Evolutionary conservation across 2,888 invertebrate species (phyloP), one percentile per base, ranked within the genome.

Genomic region (Drosophila emarginata): DNA sequence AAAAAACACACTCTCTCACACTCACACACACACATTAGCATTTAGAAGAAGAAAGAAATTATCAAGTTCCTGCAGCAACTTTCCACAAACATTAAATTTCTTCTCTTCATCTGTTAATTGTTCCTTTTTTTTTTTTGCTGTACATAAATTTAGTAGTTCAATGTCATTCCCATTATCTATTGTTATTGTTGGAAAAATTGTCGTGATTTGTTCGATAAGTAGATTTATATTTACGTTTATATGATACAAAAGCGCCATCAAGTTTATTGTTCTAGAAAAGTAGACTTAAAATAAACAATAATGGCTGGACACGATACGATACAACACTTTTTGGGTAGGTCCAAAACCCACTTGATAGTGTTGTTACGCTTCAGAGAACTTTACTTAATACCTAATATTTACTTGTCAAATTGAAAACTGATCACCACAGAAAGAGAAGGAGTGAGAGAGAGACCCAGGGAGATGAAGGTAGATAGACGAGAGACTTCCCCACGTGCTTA

Each of bases 181-280:
- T 2, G 40, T 9, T 45, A 45, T 45, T 45, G 45, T 45, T 45
- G 21, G 4, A 4, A 14, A 45, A 45, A 45, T 45, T 45, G 45
- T 21, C 45, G 21, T 45, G 45, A 45, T 45, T 45, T 45, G 21
- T 1, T 37, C n/a, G 4, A 37, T 37, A 37, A n/a, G n/a, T n/a
- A n/a, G 5, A 45, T 45, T 11, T 45, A 14, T 45, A 45, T 45
- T 45, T 45, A 37, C 37, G 12, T 39, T 23, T 37, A 57, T 57
- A 45, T 45, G 45, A 45, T 45, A 12, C 18, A 54, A 54, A 54
- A 45, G 45, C 45, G 45, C 45, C 45, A 45, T 45, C 45, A 45
- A 45, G 45, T 45, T 45, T 45, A 21, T 45, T 45, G 45, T 45
- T 45, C 18, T 45, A 45, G 11, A 14, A 45, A 21, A 45, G 21